Conservation (phyloP, 2,888 invertebrate species). For the Epirrita christyi region DNA sequence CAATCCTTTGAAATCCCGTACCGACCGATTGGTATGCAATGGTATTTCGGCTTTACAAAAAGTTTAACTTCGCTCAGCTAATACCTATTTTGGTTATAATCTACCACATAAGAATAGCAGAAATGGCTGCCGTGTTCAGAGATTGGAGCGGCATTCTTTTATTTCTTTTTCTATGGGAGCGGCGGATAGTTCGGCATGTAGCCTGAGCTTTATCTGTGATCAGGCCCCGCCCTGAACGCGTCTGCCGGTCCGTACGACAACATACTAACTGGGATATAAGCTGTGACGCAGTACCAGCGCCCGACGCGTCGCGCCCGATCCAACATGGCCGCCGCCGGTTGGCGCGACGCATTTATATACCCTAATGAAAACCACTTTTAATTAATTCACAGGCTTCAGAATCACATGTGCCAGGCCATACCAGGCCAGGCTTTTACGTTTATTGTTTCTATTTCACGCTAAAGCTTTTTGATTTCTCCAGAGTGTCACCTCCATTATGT, state of each 20-base stretch:
- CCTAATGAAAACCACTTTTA: slow-evolving; percentile 82
- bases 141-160: slow-evolving; percentile 30
- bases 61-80: background rate
- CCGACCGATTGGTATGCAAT: too few species aligned
- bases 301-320: slow-evolving; percentile 35
- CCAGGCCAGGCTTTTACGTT: slow-evolving; percentile 78
- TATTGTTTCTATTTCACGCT: slow-evolving; percentile 82
- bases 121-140: slow-evolving; percentile 35
- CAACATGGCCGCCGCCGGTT: slow-evolving; percentile 42
- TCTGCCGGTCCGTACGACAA: slow-evolving; percentile 16
- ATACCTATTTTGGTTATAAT: background rate
- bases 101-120: slow-evolving; percentile 9
- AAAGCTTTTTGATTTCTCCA: slow-evolving; percentile 82
- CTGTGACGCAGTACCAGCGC: slow-evolving; percentile 46
- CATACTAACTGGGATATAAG: slow-evolving; percentile 15
- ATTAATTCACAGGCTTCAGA: slow-evolving; percentile 78
- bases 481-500: slow-evolving; percentile 76
- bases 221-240: slow-evolving; percentile 60
- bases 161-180: slow-evolving; percentile 32
- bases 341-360: slow-evolving; percentile 62
- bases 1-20: too few species aligned
- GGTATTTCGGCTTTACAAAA: background rate
- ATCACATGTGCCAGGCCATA: slow-evolving; percentile 68
- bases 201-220: slow-evolving; percentile 71
- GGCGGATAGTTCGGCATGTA: slow-evolving; percentile 29